Percentiles rank a stretch among this genome's conserved stretches.
Evolutionary conservation across 2,113 vertebrate species (phyloP).

Genomic region (Lasiurus cinereus): DNA sequence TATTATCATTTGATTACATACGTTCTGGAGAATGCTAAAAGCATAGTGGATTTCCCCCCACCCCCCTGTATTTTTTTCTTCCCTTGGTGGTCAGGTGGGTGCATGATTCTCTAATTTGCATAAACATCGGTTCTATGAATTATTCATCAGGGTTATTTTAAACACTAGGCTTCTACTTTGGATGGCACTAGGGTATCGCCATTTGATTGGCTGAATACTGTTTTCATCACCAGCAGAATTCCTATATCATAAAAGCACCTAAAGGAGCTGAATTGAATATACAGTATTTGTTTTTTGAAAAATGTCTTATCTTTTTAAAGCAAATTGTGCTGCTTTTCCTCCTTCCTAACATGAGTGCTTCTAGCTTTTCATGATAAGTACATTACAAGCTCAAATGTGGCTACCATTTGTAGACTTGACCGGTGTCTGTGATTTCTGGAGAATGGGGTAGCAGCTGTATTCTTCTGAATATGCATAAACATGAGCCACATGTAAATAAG

Average conservation of each 20-base stretch:
- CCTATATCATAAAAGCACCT: constrained; percentile 85
- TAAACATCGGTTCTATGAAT: constrained; percentile 94
- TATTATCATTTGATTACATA: constrained; percentile 85
- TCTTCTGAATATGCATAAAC: constrained; percentile 84
- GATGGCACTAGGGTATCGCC: constrained; percentile 75
- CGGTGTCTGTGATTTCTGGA: constrained; percentile 73
- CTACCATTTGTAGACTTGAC: constrained; percentile 69
- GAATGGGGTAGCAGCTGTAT: constrained; percentile 81
- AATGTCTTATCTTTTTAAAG: constrained; percentile 78
- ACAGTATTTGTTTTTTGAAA: constrained; percentile 81
- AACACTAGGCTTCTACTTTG: constrained; percentile 82
- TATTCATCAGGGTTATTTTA: constrained; percentile 93
- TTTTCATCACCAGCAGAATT: constrained; percentile 88
- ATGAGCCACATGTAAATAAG: constrained; percentile 86
- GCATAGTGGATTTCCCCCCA: constrained; percentile 60
- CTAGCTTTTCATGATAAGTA: constrained; percentile 75
- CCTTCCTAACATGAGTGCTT: not conserved
- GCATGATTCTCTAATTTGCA: constrained; percentile 90
- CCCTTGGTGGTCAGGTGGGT: constrained; percentile 85
- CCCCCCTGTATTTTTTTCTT: constrained; percentile 77
- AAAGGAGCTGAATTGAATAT: constrained; percentile 77
- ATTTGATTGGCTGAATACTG: constrained; percentile 86
- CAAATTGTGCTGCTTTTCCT: constrained; percentile 61
- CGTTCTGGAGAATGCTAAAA: constrained; percentile 81
- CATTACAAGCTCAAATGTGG: constrained; percentile 60